Conservation (phyloP, 2,797 vertebrate genomes). For the Ataeniobius toweri region DNA sequence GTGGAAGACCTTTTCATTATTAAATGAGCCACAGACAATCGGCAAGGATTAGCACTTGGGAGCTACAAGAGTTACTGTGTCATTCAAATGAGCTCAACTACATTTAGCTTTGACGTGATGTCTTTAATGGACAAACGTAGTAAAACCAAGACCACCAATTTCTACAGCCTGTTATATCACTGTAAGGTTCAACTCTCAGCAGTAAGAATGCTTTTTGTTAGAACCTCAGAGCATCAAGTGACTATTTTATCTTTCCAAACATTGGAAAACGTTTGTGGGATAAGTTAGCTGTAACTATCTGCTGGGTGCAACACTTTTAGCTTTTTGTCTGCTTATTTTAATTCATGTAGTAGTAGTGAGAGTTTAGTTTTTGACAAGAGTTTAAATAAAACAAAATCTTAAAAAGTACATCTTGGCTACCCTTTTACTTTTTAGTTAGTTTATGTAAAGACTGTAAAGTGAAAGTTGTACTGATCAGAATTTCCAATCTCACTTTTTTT, state of each 20-base stretch:
- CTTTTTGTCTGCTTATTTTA: no score
- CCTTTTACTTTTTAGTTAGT: no score
- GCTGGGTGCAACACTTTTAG: not conserved
- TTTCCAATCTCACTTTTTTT: not conserved
- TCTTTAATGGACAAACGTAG: slow-evolving; percentile 34
- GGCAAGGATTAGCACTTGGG: slow-evolving; percentile 61
- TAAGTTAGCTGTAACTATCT: not conserved
- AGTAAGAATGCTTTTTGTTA: not conserved
- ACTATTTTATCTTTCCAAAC: not conserved
- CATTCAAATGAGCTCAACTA: slow-evolving; percentile 54
- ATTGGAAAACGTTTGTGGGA: not conserved
- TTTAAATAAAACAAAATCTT: no score
- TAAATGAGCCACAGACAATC: slow-evolving; percentile 69
- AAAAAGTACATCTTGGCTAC: no score
- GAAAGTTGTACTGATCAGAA: not conserved
- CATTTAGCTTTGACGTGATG: slow-evolving; percentile 36
- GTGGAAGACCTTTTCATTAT: slow-evolving; percentile 65
- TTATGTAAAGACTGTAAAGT: no score
- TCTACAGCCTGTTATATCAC: no score
- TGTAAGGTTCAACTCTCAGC: not conserved
- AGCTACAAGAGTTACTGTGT: slow-evolving; percentile 42
- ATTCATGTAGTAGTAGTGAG: no score
- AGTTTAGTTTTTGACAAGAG: no score
- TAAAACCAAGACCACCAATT: not conserved
- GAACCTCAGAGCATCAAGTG: not conserved